Conservation (phyloP, 2,113 vertebrate genomes). For the Megaceryle maxima region DNA sequence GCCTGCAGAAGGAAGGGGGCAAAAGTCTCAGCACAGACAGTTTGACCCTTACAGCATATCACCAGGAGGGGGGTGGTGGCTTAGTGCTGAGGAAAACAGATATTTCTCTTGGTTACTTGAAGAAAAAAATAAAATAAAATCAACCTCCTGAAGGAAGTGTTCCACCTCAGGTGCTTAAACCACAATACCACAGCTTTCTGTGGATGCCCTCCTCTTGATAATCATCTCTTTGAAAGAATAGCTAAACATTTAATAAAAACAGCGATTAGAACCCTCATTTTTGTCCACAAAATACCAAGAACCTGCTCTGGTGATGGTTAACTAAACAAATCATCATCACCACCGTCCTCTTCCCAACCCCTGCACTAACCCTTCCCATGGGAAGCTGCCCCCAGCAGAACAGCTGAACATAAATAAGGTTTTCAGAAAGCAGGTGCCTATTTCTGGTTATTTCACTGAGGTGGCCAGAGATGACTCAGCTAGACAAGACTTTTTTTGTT, state of each 20-base stretch:
- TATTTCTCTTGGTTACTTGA: not conserved
- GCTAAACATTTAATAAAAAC: not conserved
- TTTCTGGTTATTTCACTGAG: not conserved
- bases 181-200: not conserved
- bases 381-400: not conserved
- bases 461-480: not conserved
- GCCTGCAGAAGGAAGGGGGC: not conserved
- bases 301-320: not conserved
- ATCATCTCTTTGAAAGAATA: not conserved
- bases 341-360: not conserved
- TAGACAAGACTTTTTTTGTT: not conserved
- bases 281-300: not conserved
- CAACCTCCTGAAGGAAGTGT: not conserved
- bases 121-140: not conserved
- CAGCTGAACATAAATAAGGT: not conserved
- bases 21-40: not conserved
- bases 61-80: not conserved
- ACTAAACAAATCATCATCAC: not conserved
- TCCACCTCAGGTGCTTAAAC: not conserved
- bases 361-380: no score
- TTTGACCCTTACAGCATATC: accelerated
- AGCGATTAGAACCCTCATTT: not conserved
- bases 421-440: not conserved
- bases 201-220: not conserved
- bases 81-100: not conserved